Evolutionary conservation across 2,113 vertebrate genomes (phyloP).

Genomic region (Stercorarius parasiticus): DNA sequence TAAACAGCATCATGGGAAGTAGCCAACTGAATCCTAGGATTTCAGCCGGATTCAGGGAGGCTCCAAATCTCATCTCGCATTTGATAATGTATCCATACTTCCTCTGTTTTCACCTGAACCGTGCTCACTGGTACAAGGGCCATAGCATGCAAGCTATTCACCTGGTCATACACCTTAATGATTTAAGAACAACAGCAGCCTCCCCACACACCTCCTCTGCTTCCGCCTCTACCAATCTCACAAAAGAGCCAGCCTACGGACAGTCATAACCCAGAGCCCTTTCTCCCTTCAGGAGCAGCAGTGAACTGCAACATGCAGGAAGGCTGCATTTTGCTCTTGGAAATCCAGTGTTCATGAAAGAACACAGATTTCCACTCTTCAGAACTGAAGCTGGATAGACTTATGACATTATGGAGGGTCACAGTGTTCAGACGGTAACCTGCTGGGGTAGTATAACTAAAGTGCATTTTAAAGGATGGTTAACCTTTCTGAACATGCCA

Average conservation of each 20-base stretch:
- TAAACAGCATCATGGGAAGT: background rate
- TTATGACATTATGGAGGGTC: background rate
- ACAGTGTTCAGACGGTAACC: background rate
- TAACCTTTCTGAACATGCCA: background rate
- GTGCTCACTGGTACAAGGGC: background rate
- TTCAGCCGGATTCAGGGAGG: background rate
- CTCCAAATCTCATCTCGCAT: background rate
- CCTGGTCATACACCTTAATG: background rate
- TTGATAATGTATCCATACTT: background rate
- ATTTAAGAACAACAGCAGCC: background rate
- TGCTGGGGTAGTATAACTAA: background rate
- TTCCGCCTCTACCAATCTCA: background rate
- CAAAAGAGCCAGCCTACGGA: background rate
- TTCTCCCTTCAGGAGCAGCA: background rate
- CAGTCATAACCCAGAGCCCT: background rate
- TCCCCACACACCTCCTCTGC: background rate
- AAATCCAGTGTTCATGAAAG: background rate
- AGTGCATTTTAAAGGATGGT: background rate
- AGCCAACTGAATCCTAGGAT: background rate
- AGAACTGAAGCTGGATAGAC: background rate
- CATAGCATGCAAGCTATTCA: background rate
- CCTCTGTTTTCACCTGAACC: background rate
- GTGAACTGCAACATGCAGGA: background rate
- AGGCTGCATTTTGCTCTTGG: background rate
- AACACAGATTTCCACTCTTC: background rate